Percentiles rank a stretch among this genome's conserved stretches.
These are phyloP conservation scores for Trachelus stipa DNA, from an alignment of 2,888 invertebrate species.

Conservation along the genomic window DNA sequence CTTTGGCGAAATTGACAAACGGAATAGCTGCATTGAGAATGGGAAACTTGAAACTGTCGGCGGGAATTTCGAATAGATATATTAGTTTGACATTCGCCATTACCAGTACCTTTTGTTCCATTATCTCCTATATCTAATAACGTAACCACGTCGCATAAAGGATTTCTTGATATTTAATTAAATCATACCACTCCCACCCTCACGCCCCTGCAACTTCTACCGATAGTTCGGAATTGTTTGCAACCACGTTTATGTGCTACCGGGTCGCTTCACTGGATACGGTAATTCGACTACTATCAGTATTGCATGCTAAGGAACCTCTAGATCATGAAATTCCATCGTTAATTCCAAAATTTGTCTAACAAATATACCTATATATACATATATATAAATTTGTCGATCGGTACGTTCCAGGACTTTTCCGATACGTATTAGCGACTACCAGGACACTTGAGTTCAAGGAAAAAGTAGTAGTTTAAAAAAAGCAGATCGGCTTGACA, in stretches of 20 bases:
- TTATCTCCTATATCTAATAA: not conserved
- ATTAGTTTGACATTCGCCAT: not conserved
- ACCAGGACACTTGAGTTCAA: no score
- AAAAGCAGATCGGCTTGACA: no score
- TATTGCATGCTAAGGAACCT: not conserved
- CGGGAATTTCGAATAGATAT: not conserved
- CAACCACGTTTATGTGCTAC: not conserved
- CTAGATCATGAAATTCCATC: not conserved
- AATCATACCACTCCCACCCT: conserved; percentile 35
- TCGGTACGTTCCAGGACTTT: no score
- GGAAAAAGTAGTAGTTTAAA: no score
- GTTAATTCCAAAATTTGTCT: not conserved
- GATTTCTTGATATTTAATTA: conserved; percentile 49
- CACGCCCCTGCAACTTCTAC: conserved; percentile 41
- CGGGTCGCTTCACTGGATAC: not conserved
- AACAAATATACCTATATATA: not conserved
- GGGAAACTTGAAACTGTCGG: not conserved
- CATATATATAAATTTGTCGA: conserved; percentile 1
- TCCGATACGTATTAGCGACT: no score
- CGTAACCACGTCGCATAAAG: not conserved
- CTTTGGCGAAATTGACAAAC: not conserved
- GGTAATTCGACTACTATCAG: not conserved
- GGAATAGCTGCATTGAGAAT: not conserved
- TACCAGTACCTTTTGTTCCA: not conserved
- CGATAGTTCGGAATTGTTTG: conserved; percentile 41